Evolutionary conservation across 2,888 invertebrate genomes (phyloP).

Genomic region (Brachypterus glaber): DNA sequence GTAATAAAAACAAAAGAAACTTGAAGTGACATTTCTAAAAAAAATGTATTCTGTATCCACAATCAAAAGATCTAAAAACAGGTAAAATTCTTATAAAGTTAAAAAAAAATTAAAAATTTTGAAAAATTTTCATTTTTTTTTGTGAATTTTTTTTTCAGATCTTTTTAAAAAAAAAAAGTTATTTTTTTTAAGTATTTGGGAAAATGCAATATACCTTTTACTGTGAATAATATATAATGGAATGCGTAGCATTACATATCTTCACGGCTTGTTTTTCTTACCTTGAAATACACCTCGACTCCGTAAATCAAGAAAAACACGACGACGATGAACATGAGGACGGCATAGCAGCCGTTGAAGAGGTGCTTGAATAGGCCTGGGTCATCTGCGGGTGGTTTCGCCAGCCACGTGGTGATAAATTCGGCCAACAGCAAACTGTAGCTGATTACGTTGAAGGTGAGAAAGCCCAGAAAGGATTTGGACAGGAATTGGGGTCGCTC

Average conservation of each 20-base stretch:
- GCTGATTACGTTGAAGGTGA: constrained; percentile 79
- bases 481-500: constrained; percentile 84
- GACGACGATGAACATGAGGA: constrained; percentile 81
- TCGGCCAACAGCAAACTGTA: constrained; percentile 78
- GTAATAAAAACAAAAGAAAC: too few relatives aligned
- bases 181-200: too few relatives aligned
- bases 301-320: constrained; percentile 90
- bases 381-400: constrained; percentile 42
- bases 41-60: constrained; percentile 3
- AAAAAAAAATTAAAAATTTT: too few relatives aligned
- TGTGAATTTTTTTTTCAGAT: too few relatives aligned
- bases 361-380: constrained; percentile 73
- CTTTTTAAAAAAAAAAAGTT: too few relatives aligned
- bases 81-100: too few relatives aligned
- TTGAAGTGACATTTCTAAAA: not conserved
- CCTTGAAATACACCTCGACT: constrained; percentile 90
- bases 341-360: constrained; percentile 87
- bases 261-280: too few relatives aligned
- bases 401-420: constrained; percentile 48
- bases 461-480: constrained; percentile 83
- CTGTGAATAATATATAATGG: too few relatives aligned
- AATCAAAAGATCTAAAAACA: too few relatives aligned
- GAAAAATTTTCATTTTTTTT: too few relatives aligned
- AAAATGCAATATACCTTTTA: too few relatives aligned
- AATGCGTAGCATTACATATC: too few relatives aligned